A percentile compares a stretch with the other conserved stretches of the same genome.
These are phyloP conservation scores for Hyphantria cunea DNA, from an alignment of 1,140 invertebrate genomes.

Conservation along the genomic window DNA sequence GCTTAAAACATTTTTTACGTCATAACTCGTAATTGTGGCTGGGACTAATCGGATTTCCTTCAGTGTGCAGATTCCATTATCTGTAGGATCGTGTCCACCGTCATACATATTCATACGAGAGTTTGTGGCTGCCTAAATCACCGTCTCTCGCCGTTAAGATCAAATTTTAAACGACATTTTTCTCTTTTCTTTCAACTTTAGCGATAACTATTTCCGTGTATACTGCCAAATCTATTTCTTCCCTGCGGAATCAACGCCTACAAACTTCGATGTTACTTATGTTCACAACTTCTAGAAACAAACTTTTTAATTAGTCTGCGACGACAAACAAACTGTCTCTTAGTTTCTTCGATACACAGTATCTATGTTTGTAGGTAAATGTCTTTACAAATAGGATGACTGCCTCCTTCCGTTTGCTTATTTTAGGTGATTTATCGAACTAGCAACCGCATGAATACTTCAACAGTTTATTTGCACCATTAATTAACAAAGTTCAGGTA, in stretches of 20 bases:
- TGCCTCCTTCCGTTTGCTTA: conserved; percentile 34
- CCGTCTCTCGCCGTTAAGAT: conserved; percentile 36
- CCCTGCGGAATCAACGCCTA: conserved; percentile 53
- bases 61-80: conserved; percentile 77
- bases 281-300: conserved; percentile 64
- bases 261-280: conserved; percentile 62
- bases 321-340: conserved; percentile 75
- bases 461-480: conserved; percentile 19
- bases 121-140: conserved; percentile 49
- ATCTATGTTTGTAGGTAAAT: conserved; percentile 47
- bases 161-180: conserved; percentile 35
- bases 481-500: conserved; percentile 34
- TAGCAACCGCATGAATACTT: conserved; percentile 24
- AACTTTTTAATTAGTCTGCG: conserved; percentile 81
- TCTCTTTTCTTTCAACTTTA: background rate
- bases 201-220: conserved; percentile 31
- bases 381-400: conserved; percentile 47
- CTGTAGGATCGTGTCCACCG: conserved; percentile 63
- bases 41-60: conserved; percentile 67
- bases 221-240: conserved; percentile 48
- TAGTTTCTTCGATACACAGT: conserved; percentile 57
- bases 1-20: conserved; percentile 14
- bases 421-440: conserved; percentile 42
- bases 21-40: conserved; percentile 57
- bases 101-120: conserved; percentile 75